Percentiles rank a stretch among this genome's conserved stretches.
These are phyloP conservation scores for Pocillopora damicornis DNA, from an alignment of 64 coral and sea anemone species.

Conservation along the genomic window DNA sequence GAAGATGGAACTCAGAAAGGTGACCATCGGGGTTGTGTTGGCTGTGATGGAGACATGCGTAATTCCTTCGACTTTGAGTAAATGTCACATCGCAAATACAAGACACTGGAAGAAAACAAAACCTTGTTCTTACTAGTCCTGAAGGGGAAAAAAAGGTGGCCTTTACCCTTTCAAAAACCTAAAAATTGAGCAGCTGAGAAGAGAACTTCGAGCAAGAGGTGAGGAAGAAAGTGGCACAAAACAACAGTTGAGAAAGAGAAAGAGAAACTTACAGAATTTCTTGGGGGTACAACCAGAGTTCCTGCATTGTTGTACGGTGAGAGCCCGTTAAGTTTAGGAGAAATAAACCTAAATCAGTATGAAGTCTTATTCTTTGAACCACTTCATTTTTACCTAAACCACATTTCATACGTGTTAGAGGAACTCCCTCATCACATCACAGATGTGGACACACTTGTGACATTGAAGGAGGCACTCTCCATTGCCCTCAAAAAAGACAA, in stretches of 20 bases:
- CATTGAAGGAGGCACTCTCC: background rate
- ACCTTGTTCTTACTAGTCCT: background rate
- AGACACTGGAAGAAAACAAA: slow-evolving; percentile 16
- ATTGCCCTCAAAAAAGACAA: background rate
- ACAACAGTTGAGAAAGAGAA: background rate
- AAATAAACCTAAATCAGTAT: slow-evolving; percentile 15
- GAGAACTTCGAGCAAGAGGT: slow-evolving; percentile 23
- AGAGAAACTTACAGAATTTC: slow-evolving; percentile 11
- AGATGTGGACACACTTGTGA: background rate
- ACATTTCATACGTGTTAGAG: slow-evolving; percentile 22
- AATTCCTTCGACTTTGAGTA: background rate
- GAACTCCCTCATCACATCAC: slow-evolving; percentile 11
- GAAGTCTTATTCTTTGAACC: slow-evolving; percentile 32
- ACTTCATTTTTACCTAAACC: slow-evolving; percentile 11
- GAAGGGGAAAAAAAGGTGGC: background rate
- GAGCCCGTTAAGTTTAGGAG: background rate
- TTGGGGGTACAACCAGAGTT: slow-evolving; percentile 10
- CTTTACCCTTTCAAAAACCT: background rate
- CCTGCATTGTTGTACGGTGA: slow-evolving; percentile 13
- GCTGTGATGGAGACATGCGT: slow-evolving; percentile 25
- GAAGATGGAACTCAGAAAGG: slow-evolving; percentile 39
- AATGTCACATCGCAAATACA: slow-evolving; percentile 4
- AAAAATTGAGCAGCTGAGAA: background rate
- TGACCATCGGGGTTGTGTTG: background rate
- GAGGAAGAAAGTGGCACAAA: background rate